Conservation (phyloP, 2,888 invertebrate species). For the Drosophila neonasuta region DNA sequence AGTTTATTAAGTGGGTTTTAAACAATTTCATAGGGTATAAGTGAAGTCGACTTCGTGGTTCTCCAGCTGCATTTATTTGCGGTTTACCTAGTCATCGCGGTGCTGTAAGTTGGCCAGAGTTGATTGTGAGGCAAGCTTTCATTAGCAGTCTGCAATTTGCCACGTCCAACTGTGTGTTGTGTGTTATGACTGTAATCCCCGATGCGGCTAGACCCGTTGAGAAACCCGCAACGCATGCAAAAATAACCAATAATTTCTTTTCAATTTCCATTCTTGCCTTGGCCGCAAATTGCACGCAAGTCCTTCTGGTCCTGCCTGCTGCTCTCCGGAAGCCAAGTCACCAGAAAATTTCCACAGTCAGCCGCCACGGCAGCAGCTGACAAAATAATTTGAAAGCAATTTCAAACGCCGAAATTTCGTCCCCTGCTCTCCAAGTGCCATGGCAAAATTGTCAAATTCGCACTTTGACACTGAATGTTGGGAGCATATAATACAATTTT, state of each 20-base stretch:
- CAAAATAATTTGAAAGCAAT: conserved; percentile 81
- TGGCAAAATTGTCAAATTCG: conserved; percentile 77
- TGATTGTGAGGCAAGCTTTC: conserved; percentile 37
- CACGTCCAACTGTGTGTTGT: conserved; percentile 21
- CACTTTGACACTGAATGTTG: conserved; percentile 58
- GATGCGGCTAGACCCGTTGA: conserved; percentile 20
- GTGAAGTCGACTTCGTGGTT: neutral
- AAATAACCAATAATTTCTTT: conserved; percentile 73
- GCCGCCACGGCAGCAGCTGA: conserved; percentile 56
- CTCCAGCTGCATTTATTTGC: neutral
- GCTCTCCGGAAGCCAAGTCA: conserved; percentile 40
- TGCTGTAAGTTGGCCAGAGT: conserved; percentile 11
- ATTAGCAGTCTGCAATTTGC: conserved; percentile 59
- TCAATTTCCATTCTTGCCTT: conserved; percentile 61
- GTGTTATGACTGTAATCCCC: conserved; percentile 56
- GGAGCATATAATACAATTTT: conserved; percentile 57
- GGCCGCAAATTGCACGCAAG: conserved; percentile 69
- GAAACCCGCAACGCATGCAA: conserved; percentile 70
- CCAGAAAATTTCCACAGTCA: conserved; percentile 27
- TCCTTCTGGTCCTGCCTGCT: conserved; percentile 14
- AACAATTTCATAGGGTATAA: neutral
- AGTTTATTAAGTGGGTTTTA: neutral
- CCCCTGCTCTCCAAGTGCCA: conserved; percentile 44
- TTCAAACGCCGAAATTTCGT: conserved; percentile 68
- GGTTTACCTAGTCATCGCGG: conserved; percentile 38